phyloP scores from a whole-genome alignment of 2,888 invertebrate species.

The Brachyptera risi region DNA sequence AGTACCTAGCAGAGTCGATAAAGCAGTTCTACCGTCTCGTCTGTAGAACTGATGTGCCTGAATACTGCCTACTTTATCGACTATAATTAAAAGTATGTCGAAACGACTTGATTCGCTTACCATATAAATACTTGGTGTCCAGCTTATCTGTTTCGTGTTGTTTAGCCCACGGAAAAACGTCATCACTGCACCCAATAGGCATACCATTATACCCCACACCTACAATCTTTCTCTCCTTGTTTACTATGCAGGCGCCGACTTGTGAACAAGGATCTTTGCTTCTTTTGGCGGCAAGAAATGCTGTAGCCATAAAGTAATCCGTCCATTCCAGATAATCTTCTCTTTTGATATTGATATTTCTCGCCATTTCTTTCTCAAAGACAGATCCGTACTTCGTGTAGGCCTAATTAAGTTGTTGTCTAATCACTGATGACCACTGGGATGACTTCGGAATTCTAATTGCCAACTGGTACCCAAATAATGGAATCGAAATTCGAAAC shows the following conservation, averaged over 20 bases:
- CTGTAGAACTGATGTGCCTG: too few species aligned
- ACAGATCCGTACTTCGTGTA: too few species aligned
- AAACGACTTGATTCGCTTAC: constrained; percentile 47
- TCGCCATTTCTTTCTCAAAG: constrained; percentile 3
- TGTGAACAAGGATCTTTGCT: constrained; percentile 93
- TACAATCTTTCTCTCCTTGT: constrained; percentile 79
- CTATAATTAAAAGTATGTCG: too few species aligned
- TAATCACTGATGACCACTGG: too few species aligned
- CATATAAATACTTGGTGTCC: constrained; percentile 81
- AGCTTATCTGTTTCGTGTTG: constrained; percentile 46
- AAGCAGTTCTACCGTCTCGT: too few species aligned
- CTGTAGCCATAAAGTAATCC: constrained; percentile 95
- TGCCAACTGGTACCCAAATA: too few species aligned
- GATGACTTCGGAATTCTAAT: too few species aligned
- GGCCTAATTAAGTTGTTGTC: too few species aligned
- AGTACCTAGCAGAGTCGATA: too few species aligned
- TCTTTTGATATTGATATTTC: constrained; percentile 48
- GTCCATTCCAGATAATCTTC: constrained; percentile 74
- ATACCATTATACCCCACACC: constrained; percentile 97
- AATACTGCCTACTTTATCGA: too few species aligned
- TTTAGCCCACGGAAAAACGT: constrained; percentile 77
- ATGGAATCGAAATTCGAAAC: too few species aligned
- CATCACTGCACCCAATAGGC: constrained; percentile 86
- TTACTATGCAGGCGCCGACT: constrained; percentile 94
- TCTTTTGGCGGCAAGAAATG: constrained; percentile 83